Percentiles rank a stretch among this genome's conserved stretches.
Conservation (phyloP, 2,113 vertebrate species). For the Gorsachius goisagi region DNA sequence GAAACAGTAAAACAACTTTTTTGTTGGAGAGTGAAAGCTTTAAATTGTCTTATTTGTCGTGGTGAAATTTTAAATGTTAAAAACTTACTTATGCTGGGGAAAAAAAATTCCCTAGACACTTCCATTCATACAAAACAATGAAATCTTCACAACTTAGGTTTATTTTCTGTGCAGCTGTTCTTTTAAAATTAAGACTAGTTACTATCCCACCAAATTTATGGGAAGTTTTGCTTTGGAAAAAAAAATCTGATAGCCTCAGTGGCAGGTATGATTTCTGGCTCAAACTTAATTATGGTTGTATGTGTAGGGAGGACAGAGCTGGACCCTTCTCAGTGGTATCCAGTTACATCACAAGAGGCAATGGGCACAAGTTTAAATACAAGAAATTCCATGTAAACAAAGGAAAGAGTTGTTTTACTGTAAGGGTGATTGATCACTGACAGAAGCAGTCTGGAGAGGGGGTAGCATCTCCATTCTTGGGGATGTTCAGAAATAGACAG, state of each 20-base stretch:
- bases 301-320: not conserved
- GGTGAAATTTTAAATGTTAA: not conserved
- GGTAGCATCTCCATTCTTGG: not conserved
- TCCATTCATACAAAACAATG: not conserved
- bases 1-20: not conserved
- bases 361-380: not conserved
- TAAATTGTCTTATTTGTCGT: not conserved
- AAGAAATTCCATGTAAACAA: not conserved
- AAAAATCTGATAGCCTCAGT: not conserved
- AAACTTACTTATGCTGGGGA: not conserved
- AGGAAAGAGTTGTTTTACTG: not conserved
- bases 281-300: not conserved
- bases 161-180: not conserved
- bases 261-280: not conserved
- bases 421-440: not conserved
- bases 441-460: accelerated
- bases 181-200: not conserved
- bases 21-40: not conserved
- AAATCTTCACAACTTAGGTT: not conserved
- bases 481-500: not conserved
- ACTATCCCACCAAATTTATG: not conserved
- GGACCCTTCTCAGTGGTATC: not conserved
- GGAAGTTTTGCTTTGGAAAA: not conserved
- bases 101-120: not conserved
- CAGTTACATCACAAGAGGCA: not conserved